Percentiles rank a stretch among this genome's conserved stretches.
These are phyloP conservation scores for Sicus ferrugineus DNA, from an alignment of 2,888 invertebrate species.

Conservation along the genomic window DNA sequence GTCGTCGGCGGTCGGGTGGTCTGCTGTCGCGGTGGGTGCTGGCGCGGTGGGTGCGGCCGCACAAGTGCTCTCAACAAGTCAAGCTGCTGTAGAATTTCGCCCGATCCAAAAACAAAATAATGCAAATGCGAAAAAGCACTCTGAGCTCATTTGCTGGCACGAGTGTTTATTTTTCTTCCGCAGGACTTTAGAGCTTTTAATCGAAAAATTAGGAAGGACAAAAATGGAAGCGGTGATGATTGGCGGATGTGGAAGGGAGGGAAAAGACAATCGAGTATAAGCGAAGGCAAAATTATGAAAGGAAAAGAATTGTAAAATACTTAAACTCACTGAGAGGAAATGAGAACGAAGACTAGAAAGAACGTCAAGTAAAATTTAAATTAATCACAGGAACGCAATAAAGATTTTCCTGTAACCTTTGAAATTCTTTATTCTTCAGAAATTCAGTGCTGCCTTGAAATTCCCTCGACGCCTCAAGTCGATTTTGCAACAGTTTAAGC, in stretches of 20 bases:
- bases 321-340: too few relatives aligned
- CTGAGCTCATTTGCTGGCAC: constrained; percentile 23
- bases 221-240: background rate
- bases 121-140: constrained; percentile 30
- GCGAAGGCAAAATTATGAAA: background rate
- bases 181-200: constrained; percentile 29
- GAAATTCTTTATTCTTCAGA: too few relatives aligned
- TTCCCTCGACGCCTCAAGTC: too few relatives aligned
- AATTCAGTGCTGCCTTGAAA: too few relatives aligned
- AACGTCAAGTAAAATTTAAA: background rate
- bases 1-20: background rate
- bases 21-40: background rate
- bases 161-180: constrained; percentile 27
- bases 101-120: constrained; percentile 16
- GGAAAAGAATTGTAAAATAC: background rate
- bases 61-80: constrained; percentile 14
- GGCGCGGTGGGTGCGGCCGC: background rate
- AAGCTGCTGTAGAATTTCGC: constrained; percentile 12
- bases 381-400: background rate
- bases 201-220: constrained; percentile 27
- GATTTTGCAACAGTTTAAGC: too few relatives aligned
- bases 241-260: too few relatives aligned
- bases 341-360: background rate
- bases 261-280: background rate
- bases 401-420: too few relatives aligned